A percentile compares a stretch with the other conserved stretches of the same genome.
phyloP scores from a whole-genome alignment of 2,113 vertebrate genomes.

The Dipodomys spectabilis region DNA sequence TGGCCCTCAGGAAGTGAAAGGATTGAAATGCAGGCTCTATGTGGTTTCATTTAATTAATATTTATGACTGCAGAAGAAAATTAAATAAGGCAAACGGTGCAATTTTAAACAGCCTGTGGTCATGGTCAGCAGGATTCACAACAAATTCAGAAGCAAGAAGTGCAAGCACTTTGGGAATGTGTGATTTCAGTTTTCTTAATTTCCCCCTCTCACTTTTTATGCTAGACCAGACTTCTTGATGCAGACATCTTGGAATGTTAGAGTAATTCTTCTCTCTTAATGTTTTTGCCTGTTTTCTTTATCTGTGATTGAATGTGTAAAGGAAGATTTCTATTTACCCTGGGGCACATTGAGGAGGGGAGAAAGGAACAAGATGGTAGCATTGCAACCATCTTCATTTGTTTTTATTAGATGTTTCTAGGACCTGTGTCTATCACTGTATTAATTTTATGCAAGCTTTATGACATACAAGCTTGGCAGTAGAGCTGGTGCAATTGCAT shows the following conservation, averaged over 20 bases:
- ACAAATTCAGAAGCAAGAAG: slow-evolving; percentile 16
- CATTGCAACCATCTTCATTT: neutral
- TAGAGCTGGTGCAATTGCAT: neutral
- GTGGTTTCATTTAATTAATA: slow-evolving; percentile 76
- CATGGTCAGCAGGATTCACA: slow-evolving; percentile 33
- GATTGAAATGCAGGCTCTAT: slow-evolving; percentile 54
- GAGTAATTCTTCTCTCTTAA: neutral
- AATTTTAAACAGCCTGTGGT: slow-evolving; percentile 72
- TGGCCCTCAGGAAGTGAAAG: slow-evolving; percentile 57
- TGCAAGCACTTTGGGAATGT: neutral
- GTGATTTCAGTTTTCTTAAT: neutral
- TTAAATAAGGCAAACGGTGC: slow-evolving; percentile 71
- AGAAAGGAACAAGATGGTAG: neutral
- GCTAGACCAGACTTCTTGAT: neutral
- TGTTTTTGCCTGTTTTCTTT: neutral
- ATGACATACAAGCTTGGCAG: neutral
- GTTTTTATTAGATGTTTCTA: neutral
- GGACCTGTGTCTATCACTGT: neutral
- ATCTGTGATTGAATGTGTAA: neutral
- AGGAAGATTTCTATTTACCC: neutral
- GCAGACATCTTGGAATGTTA: neutral
- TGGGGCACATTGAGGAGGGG: neutral
- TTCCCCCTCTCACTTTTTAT: neutral
- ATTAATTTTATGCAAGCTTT: neutral
- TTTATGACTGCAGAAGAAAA: slow-evolving; percentile 75